phyloP scores from a whole-genome alignment of 2,113 vertebrate species.

The Pelmatolapia mariae region DNA sequence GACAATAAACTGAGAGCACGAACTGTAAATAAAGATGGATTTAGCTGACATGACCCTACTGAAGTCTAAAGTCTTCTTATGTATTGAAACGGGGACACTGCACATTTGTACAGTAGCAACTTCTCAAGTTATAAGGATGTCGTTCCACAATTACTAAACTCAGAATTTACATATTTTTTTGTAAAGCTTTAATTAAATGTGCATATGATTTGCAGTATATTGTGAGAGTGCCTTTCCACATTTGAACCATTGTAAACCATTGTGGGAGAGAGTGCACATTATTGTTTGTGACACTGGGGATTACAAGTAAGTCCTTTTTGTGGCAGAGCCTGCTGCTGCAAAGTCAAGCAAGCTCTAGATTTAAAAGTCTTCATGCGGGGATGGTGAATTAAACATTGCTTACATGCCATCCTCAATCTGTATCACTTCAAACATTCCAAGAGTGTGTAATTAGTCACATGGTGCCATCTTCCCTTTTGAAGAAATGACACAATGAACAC shows the following conservation, averaged over 20 bases:
- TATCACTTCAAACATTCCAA: constrained; percentile 45
- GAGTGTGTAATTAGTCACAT: constrained; percentile 54
- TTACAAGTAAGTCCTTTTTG: constrained; percentile 25
- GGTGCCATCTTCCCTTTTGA: neutral
- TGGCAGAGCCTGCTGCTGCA: constrained; percentile 35
- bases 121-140: neutral
- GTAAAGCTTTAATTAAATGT: neutral
- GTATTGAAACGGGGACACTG: neutral
- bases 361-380: constrained; percentile 38
- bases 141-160: neutral
- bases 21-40: neutral
- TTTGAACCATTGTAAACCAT: neutral
- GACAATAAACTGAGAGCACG: neutral
- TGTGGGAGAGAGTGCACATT: neutral
- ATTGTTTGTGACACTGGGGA: constrained; percentile 20
- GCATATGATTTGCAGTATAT: neutral
- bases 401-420: constrained; percentile 51
- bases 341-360: constrained; percentile 19
- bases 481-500: neutral
- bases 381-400: constrained; percentile 59
- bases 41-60: neutral
- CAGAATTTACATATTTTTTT: neutral
- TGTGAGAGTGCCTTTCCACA: neutral
- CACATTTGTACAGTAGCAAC: neutral
- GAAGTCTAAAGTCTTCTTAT: neutral